Base-by-base conservation (phyloP, 92 coral and sea anemone genomes). In the Montipora capitata region DNA sequence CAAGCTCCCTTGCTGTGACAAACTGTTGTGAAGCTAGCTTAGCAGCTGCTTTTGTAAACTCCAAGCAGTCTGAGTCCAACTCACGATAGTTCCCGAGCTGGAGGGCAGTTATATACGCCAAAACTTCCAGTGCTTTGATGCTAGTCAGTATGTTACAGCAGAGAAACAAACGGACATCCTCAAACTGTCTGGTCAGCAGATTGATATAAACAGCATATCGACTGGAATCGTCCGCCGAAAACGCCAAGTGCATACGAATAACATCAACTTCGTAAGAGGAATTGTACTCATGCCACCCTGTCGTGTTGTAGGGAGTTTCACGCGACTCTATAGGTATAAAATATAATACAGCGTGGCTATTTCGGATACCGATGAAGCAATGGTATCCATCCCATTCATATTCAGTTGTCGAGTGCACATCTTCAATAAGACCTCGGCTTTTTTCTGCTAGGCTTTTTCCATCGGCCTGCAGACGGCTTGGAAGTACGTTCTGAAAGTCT, bases 241-340 rank as follows among this genome's bases (percentile, higher is more conserved):
- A 86, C 3, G 90, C 90, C 85, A 77, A 78, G 56, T 86, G 90
- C 9, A 86, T 70, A 38, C 90, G 70, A 43, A 86, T 7, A 63
- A 78, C 78, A 64, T 86, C 85, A 18, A 86, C 84, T 77, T 78
- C 76, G 62, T 7, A 86, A 18, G 85, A 86, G 11, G 90, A 86
- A 12, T 57, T 86, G 68, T 76, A 86, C 10, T 57, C 65, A 42
- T 86, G 85, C 90, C 90, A 86, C 41, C 90, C 84, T 0, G 85
- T 86, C 14, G 74, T 76, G 56, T 78, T 64, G 82, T 86, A 86
- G 44, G 27, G 77, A 63, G 90, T 86, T 67, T 86, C 90, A 57
- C 90, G 76, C 16, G 85, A 74, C 45, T 83, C 90, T 15, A 68
- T 86, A 7, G 90, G 90, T 40, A 86, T 86, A 86, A 86, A 86